Base-by-base conservation (phyloP, 2,797 vertebrate genomes). In the Sebastes diaconus region DNA sequence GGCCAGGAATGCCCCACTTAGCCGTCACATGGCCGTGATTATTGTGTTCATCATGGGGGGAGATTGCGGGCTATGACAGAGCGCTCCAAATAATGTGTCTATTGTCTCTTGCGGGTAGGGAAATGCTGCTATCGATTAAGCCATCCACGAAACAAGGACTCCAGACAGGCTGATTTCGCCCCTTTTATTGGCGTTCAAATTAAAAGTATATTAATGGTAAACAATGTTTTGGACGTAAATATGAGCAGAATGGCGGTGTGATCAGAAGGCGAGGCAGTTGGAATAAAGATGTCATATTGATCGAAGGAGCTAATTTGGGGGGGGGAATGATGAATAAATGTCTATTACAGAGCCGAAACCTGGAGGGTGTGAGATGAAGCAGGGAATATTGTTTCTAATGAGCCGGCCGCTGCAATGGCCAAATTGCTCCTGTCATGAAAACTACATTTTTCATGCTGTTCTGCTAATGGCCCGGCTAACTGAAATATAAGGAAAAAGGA, bases 1-100 rank as follows among this genome's bases (percentile, higher is more conserved):
- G 70, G 78, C 22, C 78, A 85, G 84, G 86, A 93, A 93, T 83
- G 90, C 87, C 89, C 91, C 90, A 88, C 90, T 91, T 92, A 93
- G 86, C 87, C 77, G 25, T 95, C 93, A 93, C 93, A 92, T 94
- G 93, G 92, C 24, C 71, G 79, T 81, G 84, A 95, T 94, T 94
- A 94, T 84, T 81, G 86, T 87, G 90, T 90, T 95, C 90, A 88
- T 94, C 86, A 75, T 24, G 3, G 78, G 81, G 69, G 83, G 80
- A 32, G 80, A 32, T 74, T 16, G 68, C 25, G 55, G 90, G 86
- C 85, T 92, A 84, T 90, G 84, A 87, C 89, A 85, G 77, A 84
- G 75, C 4, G 39, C 63, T 68, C 54, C 65, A 54, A 60, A 90
- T 87, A 93, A 90, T 73, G 81, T 68, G 60, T 78, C 73, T 77